Conservation (phyloP, 2,797 vertebrate species). For the Hydrocynus forskahlii region DNA sequence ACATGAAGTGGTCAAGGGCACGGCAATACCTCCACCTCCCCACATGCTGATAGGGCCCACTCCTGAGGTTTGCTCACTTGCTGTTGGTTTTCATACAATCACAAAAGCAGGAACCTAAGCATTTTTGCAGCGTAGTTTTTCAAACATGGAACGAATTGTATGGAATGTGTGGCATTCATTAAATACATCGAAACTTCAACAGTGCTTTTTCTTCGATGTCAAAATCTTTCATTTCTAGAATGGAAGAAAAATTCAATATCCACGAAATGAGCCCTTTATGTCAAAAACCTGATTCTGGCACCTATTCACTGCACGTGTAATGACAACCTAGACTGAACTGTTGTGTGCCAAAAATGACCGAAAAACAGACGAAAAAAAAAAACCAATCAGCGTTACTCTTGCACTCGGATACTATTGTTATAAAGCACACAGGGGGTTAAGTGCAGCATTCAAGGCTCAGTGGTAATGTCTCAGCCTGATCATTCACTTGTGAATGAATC, state of each 20-base stretch:
- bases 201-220: neutral
- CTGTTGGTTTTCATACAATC: neutral
- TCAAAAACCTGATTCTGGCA: constrained; percentile 12
- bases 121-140: neutral
- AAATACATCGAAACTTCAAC: neutral
- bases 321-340: constrained; percentile 16
- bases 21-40: too few species aligned
- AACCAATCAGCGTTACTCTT: constrained; percentile 10
- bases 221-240: neutral
- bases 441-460: constrained; percentile 58
- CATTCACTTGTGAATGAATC: constrained; percentile 62
- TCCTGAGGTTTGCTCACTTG: too few species aligned
- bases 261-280: neutral
- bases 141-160: neutral
- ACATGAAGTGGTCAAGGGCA: too few species aligned
- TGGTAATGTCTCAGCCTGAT: constrained; percentile 58
- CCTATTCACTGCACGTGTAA: constrained; percentile 6
- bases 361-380: neutral
- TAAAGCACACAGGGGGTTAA: constrained; percentile 57
- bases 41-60: too few species aligned
- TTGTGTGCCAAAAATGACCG: constrained; percentile 15
- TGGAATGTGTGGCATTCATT: neutral
- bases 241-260: neutral
- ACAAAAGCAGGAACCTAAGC: neutral
- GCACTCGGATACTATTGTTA: constrained; percentile 30